Conservation (phyloP, 2,888 invertebrate genomes). For the Barypeithes pellucidus region DNA sequence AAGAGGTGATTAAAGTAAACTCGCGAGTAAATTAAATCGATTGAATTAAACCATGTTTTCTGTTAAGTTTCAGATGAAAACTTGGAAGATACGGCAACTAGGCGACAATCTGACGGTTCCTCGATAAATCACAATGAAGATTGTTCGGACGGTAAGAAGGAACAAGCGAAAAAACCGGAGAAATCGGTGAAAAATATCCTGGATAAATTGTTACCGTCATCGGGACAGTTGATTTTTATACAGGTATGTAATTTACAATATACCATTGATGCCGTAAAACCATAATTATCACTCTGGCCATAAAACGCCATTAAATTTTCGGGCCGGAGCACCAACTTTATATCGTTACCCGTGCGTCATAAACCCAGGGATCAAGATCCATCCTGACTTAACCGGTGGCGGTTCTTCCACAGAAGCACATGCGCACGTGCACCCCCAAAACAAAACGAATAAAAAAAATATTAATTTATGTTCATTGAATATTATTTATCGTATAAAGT, state of each 20-base stretch:
- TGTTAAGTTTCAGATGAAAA: slow-evolving; percentile 27
- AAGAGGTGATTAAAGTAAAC: slow-evolving; percentile 22
- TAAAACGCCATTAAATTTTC: too few relatives aligned
- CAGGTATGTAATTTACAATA: slow-evolving; percentile 63
- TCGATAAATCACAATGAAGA: slow-evolving; percentile 28
- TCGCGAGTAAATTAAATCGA: background rate
- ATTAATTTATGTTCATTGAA: too few relatives aligned
- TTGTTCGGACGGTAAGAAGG: slow-evolving; percentile 67
- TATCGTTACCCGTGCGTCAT: too few relatives aligned
- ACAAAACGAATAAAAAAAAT: too few relatives aligned
- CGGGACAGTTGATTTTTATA: slow-evolving; percentile 69
- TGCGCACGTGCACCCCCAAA: too few relatives aligned
- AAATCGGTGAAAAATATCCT: slow-evolving; percentile 79
- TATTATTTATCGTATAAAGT: too few relatives aligned
- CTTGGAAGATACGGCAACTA: slow-evolving; percentile 18
- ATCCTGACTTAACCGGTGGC: too few relatives aligned
- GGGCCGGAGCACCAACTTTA: too few relatives aligned
- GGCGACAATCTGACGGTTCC: slow-evolving; percentile 29
- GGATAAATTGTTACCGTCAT: slow-evolving; percentile 78
- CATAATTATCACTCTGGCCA: too few relatives aligned
- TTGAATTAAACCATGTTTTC: background rate
- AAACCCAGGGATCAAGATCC: too few relatives aligned
- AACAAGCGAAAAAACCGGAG: slow-evolving; percentile 75
- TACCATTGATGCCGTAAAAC: background rate
- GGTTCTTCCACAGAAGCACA: too few relatives aligned